Evolutionary conservation across 2,113 vertebrate genomes (phyloP), one percentile per base, ranked within the genome.

Genomic region (Raja brachyura): DNA sequence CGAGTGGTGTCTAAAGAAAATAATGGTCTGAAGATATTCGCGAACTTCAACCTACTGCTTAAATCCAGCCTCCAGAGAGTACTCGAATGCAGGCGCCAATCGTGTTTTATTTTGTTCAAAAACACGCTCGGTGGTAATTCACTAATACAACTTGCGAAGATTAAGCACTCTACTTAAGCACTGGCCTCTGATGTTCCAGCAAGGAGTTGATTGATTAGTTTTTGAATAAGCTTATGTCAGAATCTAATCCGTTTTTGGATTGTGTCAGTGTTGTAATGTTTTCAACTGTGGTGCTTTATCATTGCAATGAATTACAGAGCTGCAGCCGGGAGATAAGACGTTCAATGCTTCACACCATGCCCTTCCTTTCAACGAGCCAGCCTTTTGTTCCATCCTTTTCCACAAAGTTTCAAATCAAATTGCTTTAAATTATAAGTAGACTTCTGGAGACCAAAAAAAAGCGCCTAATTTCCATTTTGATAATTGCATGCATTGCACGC

Each of bases 221-320:
- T 98, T 98, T 97, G 96, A 97, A 97, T 95, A 97, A 97, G 97
- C 97, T 97, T 97, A 97, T 98, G 97, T 98, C 97, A 97, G 97
- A 98, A 97, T 96, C 96, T 97, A 98, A 98, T 98, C 97, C 97
- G 94, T 96, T 97, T 98, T 97, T 96, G 97, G 97, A 96, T 97
- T 98, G 97, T 98, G 97, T 96, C 97, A 96, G 97, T 96, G 96
- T 96, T 98, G 97, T 98, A 98, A 97, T 97, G 97, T 97, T 97
- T 97, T 96, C 96, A 95, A 95, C 97, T 96, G 95, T 94, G 97
- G 96, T 97, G 97, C 97, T 98, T 98, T 98, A 97, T 98, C 97
- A 97, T 95, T 95, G 97, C 96, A 96, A 94, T 96, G 97, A 98
- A 97, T 97, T 97, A 96, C 96, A 95, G 97, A 97, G 97, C 98